Evolutionary conservation across 35 echinoderm and acorn worm genomes (phyloP).

Genomic region (Patiria miniata): DNA sequence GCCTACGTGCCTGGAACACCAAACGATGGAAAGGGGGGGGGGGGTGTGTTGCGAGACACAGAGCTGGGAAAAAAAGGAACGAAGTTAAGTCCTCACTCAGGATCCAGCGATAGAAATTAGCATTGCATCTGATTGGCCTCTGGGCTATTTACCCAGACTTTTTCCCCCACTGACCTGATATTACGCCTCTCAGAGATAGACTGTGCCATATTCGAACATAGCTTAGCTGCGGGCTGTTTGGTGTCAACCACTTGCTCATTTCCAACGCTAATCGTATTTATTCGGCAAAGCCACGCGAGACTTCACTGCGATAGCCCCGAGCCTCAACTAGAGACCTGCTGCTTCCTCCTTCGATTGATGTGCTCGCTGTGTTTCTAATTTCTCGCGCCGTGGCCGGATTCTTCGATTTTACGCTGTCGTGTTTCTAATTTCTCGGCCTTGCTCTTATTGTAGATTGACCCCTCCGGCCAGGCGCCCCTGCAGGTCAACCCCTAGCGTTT

Average conservation of each 20-base stretch:
- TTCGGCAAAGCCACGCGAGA: conserved; percentile 8
- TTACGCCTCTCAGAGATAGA: background rate
- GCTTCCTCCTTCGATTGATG: conserved; percentile 12
- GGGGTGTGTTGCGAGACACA: too few species aligned
- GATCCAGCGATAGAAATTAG: too few species aligned
- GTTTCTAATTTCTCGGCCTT: conserved; percentile 21
- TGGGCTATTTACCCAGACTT: conserved; percentile 14
- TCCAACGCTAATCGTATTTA: conserved; percentile 16
- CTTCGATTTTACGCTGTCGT: conserved; percentile 25
- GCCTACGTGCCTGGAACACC: too few species aligned
- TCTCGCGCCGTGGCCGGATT: background rate
- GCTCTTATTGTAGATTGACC: conserved; percentile 12
- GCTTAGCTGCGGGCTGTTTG: background rate
- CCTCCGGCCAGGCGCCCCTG: too few species aligned
- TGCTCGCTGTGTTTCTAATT: conserved; percentile 11
- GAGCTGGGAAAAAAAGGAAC: too few species aligned
- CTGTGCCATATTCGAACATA: background rate
- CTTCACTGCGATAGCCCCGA: background rate
- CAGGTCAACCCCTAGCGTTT: too few species aligned
- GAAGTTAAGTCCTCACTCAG: too few species aligned
- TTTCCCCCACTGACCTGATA: background rate
- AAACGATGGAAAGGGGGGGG: too few species aligned
- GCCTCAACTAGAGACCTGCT: conserved; percentile 15
- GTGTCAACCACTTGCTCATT: conserved; percentile 12
- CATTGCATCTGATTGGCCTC: background rate